Evolutionary conservation across 2,888 invertebrate species (phyloP).

Genomic region (Heliconius sara): DNA sequence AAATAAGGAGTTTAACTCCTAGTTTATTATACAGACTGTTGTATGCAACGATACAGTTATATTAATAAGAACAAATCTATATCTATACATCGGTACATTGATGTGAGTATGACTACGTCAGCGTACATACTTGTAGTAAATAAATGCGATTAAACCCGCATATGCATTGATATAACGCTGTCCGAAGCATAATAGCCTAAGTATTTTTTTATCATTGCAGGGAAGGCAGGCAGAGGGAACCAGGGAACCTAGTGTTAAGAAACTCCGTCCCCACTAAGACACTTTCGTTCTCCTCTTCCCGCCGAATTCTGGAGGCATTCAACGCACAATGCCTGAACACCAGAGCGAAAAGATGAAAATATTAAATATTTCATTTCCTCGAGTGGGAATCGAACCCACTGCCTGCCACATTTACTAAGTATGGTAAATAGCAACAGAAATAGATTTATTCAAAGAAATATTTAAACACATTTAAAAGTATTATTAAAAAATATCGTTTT

Average conservation of each 20-base stretch:
- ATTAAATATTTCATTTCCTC: too few relatives aligned
- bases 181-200: neutral
- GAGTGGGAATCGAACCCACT: too few relatives aligned
- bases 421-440: too few relatives aligned
- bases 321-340: too few relatives aligned
- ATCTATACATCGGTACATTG: neutral
- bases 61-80: neutral
- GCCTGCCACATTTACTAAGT: too few relatives aligned
- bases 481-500: neutral
- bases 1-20: neutral
- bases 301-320: too few relatives aligned
- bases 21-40: neutral
- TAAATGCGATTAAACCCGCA: slow-evolving; percentile 11
- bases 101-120: slow-evolving; percentile 15
- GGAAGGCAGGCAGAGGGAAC: too few relatives aligned
- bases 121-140: neutral
- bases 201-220: neutral
- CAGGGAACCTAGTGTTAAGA: too few relatives aligned
- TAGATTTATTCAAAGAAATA: neutral
- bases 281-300: too few relatives aligned
- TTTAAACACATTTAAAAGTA: neutral
- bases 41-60: neutral
- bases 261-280: too few relatives aligned
- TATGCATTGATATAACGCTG: neutral
- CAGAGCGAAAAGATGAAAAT: too few relatives aligned